phyloP scores from a whole-genome alignment of 2,888 invertebrate genomes.

The Meghimatium bilineatum region DNA sequence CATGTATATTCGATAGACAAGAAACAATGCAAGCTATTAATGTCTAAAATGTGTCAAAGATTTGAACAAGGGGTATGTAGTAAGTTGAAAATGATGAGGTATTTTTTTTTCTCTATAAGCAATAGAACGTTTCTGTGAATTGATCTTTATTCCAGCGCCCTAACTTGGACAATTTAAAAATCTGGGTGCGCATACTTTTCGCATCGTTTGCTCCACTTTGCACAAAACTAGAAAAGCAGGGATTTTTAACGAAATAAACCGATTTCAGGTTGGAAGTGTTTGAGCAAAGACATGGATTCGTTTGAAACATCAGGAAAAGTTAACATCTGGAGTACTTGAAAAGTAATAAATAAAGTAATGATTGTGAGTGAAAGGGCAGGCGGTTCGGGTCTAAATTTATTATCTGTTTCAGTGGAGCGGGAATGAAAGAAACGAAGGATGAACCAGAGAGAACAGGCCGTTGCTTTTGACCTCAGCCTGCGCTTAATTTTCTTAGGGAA shows the following conservation, averaged over 20 bases:
- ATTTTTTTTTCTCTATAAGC: not conserved
- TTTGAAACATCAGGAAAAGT: not conserved
- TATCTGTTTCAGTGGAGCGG: constrained; percentile 19
- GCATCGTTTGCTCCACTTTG: not conserved
- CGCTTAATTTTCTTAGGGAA: not conserved
- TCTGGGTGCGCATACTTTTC: not conserved
- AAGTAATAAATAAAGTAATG: constrained; percentile 24
- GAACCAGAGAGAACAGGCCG: not conserved
- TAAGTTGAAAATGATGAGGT: not conserved
- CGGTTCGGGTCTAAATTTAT: constrained; percentile 10
- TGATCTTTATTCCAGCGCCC: not conserved
- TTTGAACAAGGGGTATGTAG: not conserved
- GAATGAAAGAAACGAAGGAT: not conserved
- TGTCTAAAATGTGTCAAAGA: not conserved
- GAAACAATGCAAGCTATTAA: no score
- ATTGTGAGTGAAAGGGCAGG: constrained; percentile 26
- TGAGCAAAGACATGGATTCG: not conserved
- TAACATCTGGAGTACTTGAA: not conserved
- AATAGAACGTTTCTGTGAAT: not conserved
- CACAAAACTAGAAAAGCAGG: not conserved
- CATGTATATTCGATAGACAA: no score
- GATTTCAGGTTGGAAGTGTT: not conserved
- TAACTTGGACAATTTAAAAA: not conserved
- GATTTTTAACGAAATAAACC: not conserved
- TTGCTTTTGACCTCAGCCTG: not conserved